phyloP scores from a whole-genome alignment of 1,140 invertebrate genomes.

The Bombus superbus region DNA sequence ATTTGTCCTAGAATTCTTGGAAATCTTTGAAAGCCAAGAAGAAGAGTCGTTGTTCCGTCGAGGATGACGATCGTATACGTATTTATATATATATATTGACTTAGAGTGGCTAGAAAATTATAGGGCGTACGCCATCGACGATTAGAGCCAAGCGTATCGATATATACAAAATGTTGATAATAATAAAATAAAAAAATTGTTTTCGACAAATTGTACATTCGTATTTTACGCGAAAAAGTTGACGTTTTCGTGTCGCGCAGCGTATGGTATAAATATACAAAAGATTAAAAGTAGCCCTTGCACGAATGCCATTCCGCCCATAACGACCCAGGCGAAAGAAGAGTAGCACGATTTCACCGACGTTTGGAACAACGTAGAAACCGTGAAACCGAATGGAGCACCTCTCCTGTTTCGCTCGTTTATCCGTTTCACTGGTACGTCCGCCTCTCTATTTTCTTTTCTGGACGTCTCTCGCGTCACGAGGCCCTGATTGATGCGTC shows the following conservation, averaged over 20 bases:
- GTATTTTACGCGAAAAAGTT: too few relatives aligned
- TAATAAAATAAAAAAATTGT: too few relatives aligned
- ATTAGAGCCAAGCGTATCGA: too few relatives aligned
- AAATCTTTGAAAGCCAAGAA: constrained; percentile 1
- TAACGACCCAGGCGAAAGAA: neutral
- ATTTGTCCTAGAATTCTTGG: neutral
- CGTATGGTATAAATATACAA: neutral
- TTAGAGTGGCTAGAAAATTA: too few relatives aligned
- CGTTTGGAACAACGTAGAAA: neutral
- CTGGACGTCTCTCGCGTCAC: constrained; percentile 5
- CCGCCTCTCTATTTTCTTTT: constrained; percentile 29
- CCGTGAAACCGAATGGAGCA: neutral
- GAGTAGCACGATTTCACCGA: neutral
- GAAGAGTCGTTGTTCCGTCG: too few relatives aligned
- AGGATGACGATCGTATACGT: too few relatives aligned
- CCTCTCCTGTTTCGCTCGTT: neutral
- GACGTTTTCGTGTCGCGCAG: too few relatives aligned
- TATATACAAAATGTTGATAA: too few relatives aligned
- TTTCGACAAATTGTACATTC: too few relatives aligned
- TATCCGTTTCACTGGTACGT: neutral
- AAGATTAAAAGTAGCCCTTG: neutral
- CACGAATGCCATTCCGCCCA: neutral
- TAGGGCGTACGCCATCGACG: too few relatives aligned
- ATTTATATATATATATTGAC: too few relatives aligned
- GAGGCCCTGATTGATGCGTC: constrained; percentile 38